Evolutionary conservation across 1,140 invertebrate species (phyloP), one percentile per base, ranked within the genome.

Genomic region (Araneus ventricosus): DNA sequence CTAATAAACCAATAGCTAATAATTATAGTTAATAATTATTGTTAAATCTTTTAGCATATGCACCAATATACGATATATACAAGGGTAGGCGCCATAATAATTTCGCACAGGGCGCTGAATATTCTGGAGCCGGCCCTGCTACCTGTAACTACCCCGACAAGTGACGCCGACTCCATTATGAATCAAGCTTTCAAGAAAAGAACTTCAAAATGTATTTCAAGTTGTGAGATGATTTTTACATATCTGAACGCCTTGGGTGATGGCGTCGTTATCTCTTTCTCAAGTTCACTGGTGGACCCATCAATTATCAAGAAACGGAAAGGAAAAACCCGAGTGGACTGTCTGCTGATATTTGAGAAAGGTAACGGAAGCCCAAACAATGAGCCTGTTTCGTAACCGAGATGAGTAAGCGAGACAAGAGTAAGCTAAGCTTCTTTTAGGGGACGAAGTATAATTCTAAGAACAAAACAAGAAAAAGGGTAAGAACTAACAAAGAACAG

Each of bases 351-450:
- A 75, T 75, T 75, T 37, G 30, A 75, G 70, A 52, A 41, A 84
- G 80, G 80, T 84, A 84, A 84, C 80, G 80, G 80, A 84, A 84
- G 45, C n/a, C 80, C 14, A 45, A 84, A 84, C 80, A 84, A 84
- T 45, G 39, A 52, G 45, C 37, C 80, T 45, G 39, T 84, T 84
- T 84, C 45, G 39, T 34, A 45, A 45, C 80, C 14, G 6, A 84
- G 80, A 84, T 27, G 39, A 84, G 37, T 41, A 27, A 41, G 80
- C 7, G 37, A 52, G 39, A 45, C 45, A 52, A 41, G 27, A 84
- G 39, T 45, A 45, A 52, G 22, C 45, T 45, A 84, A 84, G 80
- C 80, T 84, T 41, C 39, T 84, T 84, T 84, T 7, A 79, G 24
- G 24, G 39, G 37, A 45, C 39, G 14, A 45, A 84, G 10, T 30